A percentile compares a stretch with the other conserved stretches of the same genome.
Conservation (phyloP, 1,140 invertebrate species). For the Euwallacea fornicatus region DNA sequence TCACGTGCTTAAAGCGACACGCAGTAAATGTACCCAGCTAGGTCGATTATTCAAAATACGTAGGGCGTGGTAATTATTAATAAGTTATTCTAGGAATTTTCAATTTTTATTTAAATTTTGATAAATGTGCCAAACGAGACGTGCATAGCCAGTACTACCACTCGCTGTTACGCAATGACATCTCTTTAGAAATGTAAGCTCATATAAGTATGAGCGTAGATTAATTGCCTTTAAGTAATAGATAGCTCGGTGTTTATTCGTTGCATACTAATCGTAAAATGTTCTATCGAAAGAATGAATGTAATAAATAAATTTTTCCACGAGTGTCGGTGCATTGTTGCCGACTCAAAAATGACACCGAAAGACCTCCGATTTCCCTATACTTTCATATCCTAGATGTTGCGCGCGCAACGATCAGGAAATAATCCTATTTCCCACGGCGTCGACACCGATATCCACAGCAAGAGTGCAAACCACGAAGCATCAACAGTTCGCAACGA, state of each 20-base stretch:
- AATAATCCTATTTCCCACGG: too few relatives aligned
- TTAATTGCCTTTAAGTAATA: slow-evolving; percentile 12
- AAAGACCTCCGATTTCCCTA: too few relatives aligned
- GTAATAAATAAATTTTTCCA: too few relatives aligned
- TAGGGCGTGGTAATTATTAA: slow-evolving; percentile 4
- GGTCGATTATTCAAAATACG: neutral
- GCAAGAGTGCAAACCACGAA: too few relatives aligned
- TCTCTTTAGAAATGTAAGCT: slow-evolving; percentile 11
- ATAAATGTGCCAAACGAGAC: slow-evolving; percentile 11
- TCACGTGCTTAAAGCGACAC: neutral
- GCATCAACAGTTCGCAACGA: too few relatives aligned
- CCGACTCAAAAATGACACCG: too few relatives aligned
- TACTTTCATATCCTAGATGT: too few relatives aligned
- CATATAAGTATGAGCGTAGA: neutral
- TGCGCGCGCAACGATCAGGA: too few relatives aligned
- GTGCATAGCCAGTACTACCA: slow-evolving; percentile 1
- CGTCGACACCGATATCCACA: too few relatives aligned
- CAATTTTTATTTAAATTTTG: slow-evolving; percentile 9
- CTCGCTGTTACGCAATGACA: slow-evolving; percentile 13
- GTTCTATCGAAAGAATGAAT: too few relatives aligned
- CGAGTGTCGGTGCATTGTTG: too few relatives aligned
- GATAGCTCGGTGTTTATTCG: neutral
- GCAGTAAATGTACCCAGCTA: neutral
- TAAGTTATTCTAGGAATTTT: slow-evolving; percentile 1
- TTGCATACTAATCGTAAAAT: neutral